A percentile compares a stretch with the other conserved stretches of the same genome.
Evolutionary conservation across 2,113 vertebrate species (phyloP).

Genomic region (Leptosomus discolor): DNA sequence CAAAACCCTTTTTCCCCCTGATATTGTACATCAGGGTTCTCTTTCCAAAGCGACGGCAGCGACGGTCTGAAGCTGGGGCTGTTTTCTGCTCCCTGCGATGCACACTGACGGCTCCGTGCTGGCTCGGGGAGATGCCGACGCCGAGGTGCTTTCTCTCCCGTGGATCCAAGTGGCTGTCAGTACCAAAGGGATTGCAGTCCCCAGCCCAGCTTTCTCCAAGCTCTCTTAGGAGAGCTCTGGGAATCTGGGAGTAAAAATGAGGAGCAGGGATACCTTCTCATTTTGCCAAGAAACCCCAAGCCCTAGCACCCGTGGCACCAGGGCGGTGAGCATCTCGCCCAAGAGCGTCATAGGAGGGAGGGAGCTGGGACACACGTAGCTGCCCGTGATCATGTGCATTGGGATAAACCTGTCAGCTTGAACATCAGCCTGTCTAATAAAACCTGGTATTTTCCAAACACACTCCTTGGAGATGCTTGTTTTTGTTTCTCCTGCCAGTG

Average conservation of each 20-base stretch:
- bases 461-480: not conserved
- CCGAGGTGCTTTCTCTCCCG: not conserved
- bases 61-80: not conserved
- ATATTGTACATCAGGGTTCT: fast-evolving
- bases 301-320: fast-evolving
- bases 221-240: not conserved
- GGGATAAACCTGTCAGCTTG: conserved; percentile 52
- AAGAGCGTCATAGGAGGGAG: not conserved
- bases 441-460: conserved; percentile 59
- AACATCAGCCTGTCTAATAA: conserved; percentile 66
- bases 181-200: not conserved
- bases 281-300: not conserved
- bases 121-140: fast-evolving
- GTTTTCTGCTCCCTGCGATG: not conserved
- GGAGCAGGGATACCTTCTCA: not conserved
- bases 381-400: not conserved
- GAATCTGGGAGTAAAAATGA: not conserved
- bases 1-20: fast-evolving
- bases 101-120: fast-evolving
- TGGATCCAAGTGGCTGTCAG: not conserved
- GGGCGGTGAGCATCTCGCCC: not conserved
- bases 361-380: not conserved
- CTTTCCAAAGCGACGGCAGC: not conserved
- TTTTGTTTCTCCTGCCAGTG: not conserved
- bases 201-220: not conserved